Conservation (phyloP, 2,888 invertebrate genomes). For the Argyresthia albistria region DNA sequence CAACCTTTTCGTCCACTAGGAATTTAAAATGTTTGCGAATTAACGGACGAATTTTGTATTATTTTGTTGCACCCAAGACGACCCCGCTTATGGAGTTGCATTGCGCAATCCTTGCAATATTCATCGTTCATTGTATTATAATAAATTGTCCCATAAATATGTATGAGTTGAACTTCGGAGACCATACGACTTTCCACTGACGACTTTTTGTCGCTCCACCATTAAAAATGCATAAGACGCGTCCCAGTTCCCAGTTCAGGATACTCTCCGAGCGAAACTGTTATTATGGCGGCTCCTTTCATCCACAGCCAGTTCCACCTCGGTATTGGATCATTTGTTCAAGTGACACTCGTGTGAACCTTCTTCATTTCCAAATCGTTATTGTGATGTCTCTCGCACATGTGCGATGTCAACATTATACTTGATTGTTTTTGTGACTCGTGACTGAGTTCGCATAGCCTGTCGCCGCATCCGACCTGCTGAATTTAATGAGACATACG, state of each 20-base stretch:
- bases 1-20: background rate
- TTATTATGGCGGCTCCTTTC: background rate
- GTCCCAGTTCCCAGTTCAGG: conserved; percentile 24
- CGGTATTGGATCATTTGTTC: background rate
- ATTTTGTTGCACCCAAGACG: background rate
- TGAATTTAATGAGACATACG: no score
- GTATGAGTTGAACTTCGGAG: conserved; percentile 48
- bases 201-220: conserved; percentile 47
- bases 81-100: conserved; percentile 6
- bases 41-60: background rate
- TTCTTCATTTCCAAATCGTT: background rate
- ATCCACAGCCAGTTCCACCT: background rate
- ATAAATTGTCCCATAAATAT: conserved; percentile 61
- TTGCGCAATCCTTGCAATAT: conserved; percentile 47
- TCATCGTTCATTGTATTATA: conserved; percentile 57
- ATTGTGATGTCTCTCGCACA: background rate
- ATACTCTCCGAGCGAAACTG: background rate
- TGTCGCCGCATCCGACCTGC: no score
- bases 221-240: conserved; percentile 55
- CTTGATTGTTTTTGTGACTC: no score
- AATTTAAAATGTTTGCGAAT: background rate
- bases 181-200: conserved; percentile 47
- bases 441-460: no score
- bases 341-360: background rate
- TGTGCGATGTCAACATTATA: no score